A percentile compares a stretch with the other conserved stretches of the same genome.
Evolutionary conservation across 2,113 vertebrate genomes (phyloP).

Genomic region (Coracopsis vasa): DNA sequence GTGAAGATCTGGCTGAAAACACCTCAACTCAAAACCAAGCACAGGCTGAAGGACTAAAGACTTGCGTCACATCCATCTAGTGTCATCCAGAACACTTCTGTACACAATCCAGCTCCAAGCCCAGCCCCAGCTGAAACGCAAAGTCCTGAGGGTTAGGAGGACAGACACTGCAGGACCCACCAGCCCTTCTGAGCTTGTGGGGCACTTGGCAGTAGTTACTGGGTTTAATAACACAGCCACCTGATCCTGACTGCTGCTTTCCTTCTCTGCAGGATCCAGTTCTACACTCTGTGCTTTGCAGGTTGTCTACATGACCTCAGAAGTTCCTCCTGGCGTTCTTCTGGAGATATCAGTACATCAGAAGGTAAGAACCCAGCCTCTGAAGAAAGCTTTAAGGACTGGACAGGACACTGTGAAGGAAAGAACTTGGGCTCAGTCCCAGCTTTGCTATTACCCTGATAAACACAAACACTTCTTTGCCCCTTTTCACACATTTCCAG

Average conservation of each 20-base stretch:
- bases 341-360: background rate
- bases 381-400: background rate
- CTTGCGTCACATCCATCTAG: background rate
- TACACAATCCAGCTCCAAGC: background rate
- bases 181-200: background rate
- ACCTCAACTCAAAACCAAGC: background rate
- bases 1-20: background rate
- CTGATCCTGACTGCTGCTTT: fast-evolving
- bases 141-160: fast-evolving
- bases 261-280: background rate
- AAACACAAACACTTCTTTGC: background rate
- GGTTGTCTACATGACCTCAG: background rate
- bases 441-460: background rate
- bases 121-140: background rate
- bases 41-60: background rate
- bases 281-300: background rate
- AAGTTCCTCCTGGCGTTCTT: background rate
- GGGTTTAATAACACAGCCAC: background rate
- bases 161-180: background rate
- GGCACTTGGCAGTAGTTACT: background rate
- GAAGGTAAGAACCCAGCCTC: background rate
- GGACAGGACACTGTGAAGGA: background rate
- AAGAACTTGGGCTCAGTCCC: background rate
- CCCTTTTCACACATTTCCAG: background rate
- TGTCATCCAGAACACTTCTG: background rate